These are phyloP conservation scores for Hypotaenidia okinawae DNA, from an alignment of 2,797 vertebrate species.

Conservation along the genomic window DNA sequence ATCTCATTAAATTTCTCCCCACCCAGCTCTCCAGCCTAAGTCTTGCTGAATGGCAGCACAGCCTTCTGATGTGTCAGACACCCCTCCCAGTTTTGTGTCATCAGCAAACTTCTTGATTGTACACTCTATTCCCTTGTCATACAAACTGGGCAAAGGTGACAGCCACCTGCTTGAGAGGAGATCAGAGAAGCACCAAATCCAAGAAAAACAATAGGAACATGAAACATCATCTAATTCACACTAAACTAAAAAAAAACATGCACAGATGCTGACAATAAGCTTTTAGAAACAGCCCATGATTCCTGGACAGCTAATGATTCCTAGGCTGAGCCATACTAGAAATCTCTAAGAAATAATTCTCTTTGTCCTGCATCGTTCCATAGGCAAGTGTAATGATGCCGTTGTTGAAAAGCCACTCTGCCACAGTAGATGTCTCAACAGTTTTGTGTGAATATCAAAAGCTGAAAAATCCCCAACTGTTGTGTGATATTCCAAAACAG, in stretches of 20 bases:
- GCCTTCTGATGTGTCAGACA: too few relatives aligned
- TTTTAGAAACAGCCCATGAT: neutral
- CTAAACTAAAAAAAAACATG: neutral
- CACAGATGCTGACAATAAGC: neutral
- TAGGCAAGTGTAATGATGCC: neutral
- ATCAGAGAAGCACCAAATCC: neutral
- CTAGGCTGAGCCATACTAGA: neutral
- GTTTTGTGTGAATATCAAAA: neutral
- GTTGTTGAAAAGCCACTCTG: rapidly evolving
- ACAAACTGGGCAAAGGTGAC: neutral
- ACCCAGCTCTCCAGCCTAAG: too few relatives aligned
- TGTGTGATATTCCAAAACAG: neutral
- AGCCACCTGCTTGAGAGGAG: neutral
- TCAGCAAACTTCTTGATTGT: too few relatives aligned
- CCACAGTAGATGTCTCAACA: neutral
- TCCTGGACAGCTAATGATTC: neutral
- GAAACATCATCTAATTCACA: neutral
- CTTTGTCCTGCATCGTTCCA: neutral
- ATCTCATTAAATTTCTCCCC: too few relatives aligned
- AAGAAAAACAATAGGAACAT: neutral
- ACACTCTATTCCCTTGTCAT: too few relatives aligned
- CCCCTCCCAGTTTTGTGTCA: too few relatives aligned
- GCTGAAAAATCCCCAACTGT: neutral
- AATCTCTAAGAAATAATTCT: neutral
- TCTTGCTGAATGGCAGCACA: too few relatives aligned